Percentiles rank a stretch among this genome's conserved stretches.
Evolutionary conservation across 2,797 vertebrate species (phyloP).

Genomic region (Gymnocypris eckloni): DNA sequence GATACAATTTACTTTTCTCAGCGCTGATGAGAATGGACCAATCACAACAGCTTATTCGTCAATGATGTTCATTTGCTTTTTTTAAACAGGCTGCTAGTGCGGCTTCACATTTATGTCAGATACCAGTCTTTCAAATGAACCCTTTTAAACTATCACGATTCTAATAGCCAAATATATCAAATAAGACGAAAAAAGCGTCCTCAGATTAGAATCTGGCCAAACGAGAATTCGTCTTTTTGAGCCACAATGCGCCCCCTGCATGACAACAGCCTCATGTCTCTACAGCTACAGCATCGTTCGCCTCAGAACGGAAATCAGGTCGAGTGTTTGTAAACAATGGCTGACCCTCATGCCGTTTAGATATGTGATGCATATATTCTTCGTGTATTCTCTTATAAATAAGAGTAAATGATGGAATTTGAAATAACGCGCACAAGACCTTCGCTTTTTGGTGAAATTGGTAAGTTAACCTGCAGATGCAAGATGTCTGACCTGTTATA

Average conservation of each 20-base stretch:
- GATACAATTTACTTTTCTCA: background rate
- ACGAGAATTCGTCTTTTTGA: background rate
- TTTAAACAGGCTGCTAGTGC: no score
- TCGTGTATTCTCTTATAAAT: background rate
- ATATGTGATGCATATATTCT: background rate
- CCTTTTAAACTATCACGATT: background rate
- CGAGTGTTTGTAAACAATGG: slow-evolving; percentile 29
- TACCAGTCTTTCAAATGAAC: background rate
- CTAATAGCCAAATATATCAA: background rate
- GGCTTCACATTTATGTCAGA: no score
- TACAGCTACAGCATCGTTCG: no score
- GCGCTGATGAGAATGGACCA: background rate
- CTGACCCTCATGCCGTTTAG: background rate
- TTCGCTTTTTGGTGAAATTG: slow-evolving; percentile 57
- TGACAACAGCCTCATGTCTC: background rate
- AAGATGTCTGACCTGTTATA: background rate
- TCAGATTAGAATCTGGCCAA: background rate
- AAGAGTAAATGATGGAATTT: slow-evolving; percentile 43
- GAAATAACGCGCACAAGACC: slow-evolving; percentile 56
- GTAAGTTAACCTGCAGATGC: slow-evolving; percentile 41
- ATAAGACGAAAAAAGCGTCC: background rate
- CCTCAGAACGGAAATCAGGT: background rate
- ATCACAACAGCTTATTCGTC: background rate
- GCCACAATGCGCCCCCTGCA: slow-evolving; percentile 22
- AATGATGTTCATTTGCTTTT: background rate